These are phyloP conservation scores for Burhinus oedicnemus DNA, from an alignment of 2,113 vertebrate species.

Conservation along the genomic window DNA sequence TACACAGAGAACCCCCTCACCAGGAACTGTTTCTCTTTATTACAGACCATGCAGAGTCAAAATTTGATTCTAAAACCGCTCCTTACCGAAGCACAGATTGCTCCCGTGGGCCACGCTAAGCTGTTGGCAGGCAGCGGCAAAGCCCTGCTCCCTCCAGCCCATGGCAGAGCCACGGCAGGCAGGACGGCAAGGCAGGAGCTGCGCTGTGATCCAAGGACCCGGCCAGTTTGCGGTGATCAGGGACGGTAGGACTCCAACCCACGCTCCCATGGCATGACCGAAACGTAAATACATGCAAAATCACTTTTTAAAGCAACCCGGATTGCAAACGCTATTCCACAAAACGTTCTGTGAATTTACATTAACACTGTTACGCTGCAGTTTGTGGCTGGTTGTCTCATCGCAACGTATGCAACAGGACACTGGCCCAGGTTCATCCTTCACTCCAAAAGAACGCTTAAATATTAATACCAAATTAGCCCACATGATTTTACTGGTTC, in stretches of 20 bases:
- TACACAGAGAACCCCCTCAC: background rate
- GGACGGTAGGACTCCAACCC: background rate
- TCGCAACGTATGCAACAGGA: background rate
- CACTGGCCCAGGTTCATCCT: background rate
- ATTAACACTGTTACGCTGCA: accelerated
- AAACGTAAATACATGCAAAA: background rate
- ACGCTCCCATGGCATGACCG: accelerated
- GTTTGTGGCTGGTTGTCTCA: background rate
- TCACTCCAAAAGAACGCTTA: background rate
- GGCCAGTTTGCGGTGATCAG: accelerated
- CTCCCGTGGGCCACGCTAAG: accelerated
- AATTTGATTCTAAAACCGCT: background rate
- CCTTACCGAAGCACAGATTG: background rate
- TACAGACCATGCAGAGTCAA: background rate
- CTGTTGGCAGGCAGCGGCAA: accelerated
- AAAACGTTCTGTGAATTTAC: background rate
- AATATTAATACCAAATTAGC: background rate
- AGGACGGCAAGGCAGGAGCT: background rate
- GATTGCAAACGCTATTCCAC: background rate
- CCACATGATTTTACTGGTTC: background rate
- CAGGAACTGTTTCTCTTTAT: background rate
- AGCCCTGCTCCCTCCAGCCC: background rate
- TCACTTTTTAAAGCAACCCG: background rate
- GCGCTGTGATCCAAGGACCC: accelerated
- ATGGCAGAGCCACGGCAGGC: accelerated